Percentiles rank a stretch among this genome's conserved stretches.
Conservation (phyloP, 2,797 vertebrate species). For the Carduelis carduelis region DNA sequence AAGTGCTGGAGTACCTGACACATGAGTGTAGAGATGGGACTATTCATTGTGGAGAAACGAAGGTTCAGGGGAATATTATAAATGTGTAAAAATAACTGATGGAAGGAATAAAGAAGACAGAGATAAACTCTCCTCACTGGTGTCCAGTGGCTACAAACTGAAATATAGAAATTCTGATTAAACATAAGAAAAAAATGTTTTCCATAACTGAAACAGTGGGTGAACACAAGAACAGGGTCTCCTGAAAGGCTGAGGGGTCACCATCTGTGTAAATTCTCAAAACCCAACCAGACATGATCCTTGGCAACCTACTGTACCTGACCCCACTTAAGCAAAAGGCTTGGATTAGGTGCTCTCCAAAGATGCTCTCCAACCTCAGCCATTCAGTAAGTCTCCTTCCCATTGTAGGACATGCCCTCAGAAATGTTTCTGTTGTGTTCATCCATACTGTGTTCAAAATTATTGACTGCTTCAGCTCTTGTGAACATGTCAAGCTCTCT, state of each 20-base stretch:
- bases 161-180: neutral
- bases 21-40: neutral
- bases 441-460: neutral
- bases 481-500: neutral
- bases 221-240: neutral
- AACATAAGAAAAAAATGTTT: neutral
- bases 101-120: neutral
- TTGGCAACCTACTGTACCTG: neutral
- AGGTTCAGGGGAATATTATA: neutral
- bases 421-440: neutral
- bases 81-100: neutral
- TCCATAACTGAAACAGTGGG: neutral
- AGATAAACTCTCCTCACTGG: neutral
- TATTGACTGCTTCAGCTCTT: neutral
- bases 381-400: neutral
- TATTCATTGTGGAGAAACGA: neutral
- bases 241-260: rapidly evolving
- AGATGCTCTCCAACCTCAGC: neutral
- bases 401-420: neutral
- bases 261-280: neutral
- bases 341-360: neutral
- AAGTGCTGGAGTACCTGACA: neutral
- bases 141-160: neutral
- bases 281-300: neutral
- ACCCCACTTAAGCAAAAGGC: neutral